These are phyloP conservation scores for Zaprionus lineosus DNA, from an alignment of 2,888 invertebrate genomes.

Conservation along the genomic window DNA sequence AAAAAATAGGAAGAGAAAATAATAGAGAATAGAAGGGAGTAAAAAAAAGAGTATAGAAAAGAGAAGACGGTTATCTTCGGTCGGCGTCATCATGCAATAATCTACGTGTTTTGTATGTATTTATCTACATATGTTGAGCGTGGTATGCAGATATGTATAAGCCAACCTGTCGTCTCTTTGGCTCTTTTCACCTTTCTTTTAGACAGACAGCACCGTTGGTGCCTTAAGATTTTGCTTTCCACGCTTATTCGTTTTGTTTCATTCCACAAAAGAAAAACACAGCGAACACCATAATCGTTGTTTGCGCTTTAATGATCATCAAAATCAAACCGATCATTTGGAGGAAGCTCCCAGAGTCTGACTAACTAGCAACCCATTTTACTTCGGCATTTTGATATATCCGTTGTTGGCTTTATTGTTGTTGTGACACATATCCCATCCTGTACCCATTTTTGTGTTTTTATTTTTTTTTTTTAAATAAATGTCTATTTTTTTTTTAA, in stretches of 20 bases:
- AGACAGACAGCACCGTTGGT: constrained; percentile 24
- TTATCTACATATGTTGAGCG: constrained; percentile 21
- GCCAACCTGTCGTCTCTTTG: constrained; percentile 47
- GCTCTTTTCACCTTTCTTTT: constrained; percentile 73
- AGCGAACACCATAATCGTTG: constrained; percentile 26
- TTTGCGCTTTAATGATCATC: constrained; percentile 13
- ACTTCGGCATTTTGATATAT: constrained; percentile 25
- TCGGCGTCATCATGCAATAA: constrained; percentile 31
- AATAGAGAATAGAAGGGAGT: too few species aligned
- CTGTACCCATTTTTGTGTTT: too few species aligned
- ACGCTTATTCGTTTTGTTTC: constrained; percentile 40
- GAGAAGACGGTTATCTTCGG: too few species aligned
- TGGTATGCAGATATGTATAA: too few species aligned
- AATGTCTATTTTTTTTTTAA: too few species aligned
- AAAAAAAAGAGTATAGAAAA: too few species aligned
- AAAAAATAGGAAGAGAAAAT: too few species aligned
- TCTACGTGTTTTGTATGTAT: constrained; percentile 1
- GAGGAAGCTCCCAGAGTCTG: background rate
- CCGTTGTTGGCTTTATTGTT: too few species aligned
- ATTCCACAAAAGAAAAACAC: constrained; percentile 1
- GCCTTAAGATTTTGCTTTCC: constrained; percentile 38
- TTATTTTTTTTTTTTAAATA: too few species aligned
- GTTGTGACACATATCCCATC: too few species aligned
- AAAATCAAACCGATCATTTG: constrained; percentile 21
- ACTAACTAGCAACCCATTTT: constrained; percentile 46